Conservation (phyloP, 2,797 vertebrate genomes). For the Toxotes lorentzi region DNA sequence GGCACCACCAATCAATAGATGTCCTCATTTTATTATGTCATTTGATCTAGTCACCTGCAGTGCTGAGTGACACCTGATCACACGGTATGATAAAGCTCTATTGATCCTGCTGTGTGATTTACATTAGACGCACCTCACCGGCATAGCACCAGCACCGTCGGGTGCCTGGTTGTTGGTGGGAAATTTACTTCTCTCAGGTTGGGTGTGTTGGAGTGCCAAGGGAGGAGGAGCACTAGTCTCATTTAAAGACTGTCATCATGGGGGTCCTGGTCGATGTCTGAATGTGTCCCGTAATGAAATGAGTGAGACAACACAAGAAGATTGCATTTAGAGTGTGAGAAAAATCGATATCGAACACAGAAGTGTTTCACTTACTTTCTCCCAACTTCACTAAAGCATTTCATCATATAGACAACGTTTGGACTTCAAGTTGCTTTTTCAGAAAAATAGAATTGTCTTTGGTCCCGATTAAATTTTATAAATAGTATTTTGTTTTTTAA, state of each 20-base stretch:
- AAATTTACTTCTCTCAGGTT: conserved; percentile 51
- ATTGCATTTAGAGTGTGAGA: conserved; percentile 62
- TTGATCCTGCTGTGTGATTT: conserved; percentile 74
- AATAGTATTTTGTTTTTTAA: not conserved
- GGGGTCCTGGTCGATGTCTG: conserved; percentile 55
- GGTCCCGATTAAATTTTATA: not conserved
- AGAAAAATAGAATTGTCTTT: not conserved
- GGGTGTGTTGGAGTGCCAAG: conserved; percentile 20
- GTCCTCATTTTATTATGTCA: conserved; percentile 81
- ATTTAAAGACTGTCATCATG: conserved; percentile 44
- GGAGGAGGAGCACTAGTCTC: conserved; percentile 32
- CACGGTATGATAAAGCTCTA: conserved; percentile 73
- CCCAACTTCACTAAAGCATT: conserved; percentile 40
- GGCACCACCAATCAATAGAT: conserved; percentile 71
- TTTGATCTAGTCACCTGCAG: conserved; percentile 81
- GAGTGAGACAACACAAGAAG: conserved; percentile 58
- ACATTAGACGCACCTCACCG: conserved; percentile 35
- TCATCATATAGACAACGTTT: conserved; percentile 24
- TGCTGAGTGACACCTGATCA: conserved; percentile 75
- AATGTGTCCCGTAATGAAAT: conserved; percentile 71
- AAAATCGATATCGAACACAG: conserved; percentile 56
- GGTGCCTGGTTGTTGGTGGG: conserved; percentile 38
- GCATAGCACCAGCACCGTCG: conserved; percentile 16
- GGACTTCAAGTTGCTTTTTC: not conserved
- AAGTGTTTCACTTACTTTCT: conserved; percentile 64